Base-by-base conservation (phyloP, 2,888 invertebrate genomes). In the Himalopsyche kuldschensis region DNA sequence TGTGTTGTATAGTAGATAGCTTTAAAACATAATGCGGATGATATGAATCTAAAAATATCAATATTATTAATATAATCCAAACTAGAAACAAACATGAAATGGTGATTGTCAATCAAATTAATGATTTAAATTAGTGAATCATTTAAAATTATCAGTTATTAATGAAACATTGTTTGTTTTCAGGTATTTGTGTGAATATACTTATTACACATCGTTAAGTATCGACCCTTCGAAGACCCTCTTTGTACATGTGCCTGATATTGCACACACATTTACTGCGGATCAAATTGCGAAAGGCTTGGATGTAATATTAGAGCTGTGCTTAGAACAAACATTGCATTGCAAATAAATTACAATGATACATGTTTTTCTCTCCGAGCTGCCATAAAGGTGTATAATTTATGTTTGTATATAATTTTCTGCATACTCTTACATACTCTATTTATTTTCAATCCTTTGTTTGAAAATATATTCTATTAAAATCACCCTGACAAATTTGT, bases 181-280 rank as follows among this genome's bases (percentile, higher is more conserved):
- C 48, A 84, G 84, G 47, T 84, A 76, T 32, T 75, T 84, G 31
- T 97, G 97, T 89, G 97, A 97, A 89, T 97, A 95, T 89, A 95
- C 93, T 80, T 97, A 94, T 90, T 97, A 95, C 90, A 93, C 94
- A 31, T 97, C 97, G 0, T 91, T 97, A 48, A 92, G 92, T 87
- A 91, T 94, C 30, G 92, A 95, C 90, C 90, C 90, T 81, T 88
- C 89, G 0, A 91, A 93, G 82, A 92, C 94, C 1, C 90, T 96
- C 17, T 97, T 97, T 89, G 92, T 97, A 24, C 97, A 97, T 89
- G 96, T 97, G 3, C 97, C 97, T 0, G 93, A 94, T 31, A 88
- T 94, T 5, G 88, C 91, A 85, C 87, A 91, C 55, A 92, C 94
- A 0, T 95, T 94, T 88, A 88, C 93, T 0, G 91, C 92, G 0